These are phyloP conservation scores for Neotoxoptera formosana DNA, from an alignment of 1,140 invertebrate genomes.

Conservation along the genomic window DNA sequence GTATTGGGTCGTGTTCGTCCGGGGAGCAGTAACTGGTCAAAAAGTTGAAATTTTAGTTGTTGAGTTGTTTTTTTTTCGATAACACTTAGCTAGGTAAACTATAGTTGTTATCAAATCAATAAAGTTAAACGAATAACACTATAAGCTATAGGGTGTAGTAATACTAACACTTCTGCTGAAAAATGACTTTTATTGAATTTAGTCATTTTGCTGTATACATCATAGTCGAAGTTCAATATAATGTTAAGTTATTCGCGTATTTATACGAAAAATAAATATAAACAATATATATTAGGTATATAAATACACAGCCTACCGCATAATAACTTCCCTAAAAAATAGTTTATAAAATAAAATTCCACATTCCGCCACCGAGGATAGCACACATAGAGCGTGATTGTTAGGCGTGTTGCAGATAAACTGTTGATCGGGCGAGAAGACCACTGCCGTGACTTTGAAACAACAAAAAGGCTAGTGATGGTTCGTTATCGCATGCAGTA, in stretches of 20 bases:
- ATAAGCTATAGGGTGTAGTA: not conserved
- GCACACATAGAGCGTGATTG: not conserved
- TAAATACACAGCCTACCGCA: not conserved
- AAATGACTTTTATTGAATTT: too few species aligned
- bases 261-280: too few species aligned
- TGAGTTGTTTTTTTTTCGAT: too few species aligned
- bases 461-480: not conserved
- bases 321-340: not conserved
- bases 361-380: not conserved
- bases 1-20: not conserved
- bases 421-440: not conserved
- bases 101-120: too few species aligned
- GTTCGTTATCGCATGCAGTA: not conserved
- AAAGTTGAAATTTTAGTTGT: not conserved
- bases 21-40: not conserved
- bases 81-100: too few species aligned
- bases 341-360: not conserved
- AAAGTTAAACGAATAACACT: too few species aligned
- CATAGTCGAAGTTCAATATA: too few species aligned
- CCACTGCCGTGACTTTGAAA: not conserved
- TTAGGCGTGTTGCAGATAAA: not conserved
- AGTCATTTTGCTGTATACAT: too few species aligned
- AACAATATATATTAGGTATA: too few species aligned
- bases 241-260: too few species aligned
- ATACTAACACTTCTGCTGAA: not conserved